A percentile compares a stretch with the other conserved stretches of the same genome.
phyloP scores from a whole-genome alignment of 2,888 invertebrate genomes.

The Oscheius sp. region DNA sequence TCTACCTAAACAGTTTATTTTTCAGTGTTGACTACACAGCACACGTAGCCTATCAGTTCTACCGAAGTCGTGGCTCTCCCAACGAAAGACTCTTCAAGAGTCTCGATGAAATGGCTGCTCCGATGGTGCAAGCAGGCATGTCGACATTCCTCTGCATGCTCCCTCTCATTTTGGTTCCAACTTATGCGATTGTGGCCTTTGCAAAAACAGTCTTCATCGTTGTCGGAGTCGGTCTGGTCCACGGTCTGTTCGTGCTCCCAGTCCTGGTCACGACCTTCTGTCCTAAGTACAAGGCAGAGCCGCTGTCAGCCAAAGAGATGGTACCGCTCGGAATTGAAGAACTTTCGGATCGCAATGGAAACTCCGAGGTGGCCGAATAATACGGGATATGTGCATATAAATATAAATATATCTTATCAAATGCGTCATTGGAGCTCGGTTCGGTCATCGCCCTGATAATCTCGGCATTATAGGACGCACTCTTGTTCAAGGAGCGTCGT shows the following conservation, averaged over 20 bases:
- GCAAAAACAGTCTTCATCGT: conserved; percentile 65
- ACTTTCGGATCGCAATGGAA: conserved; percentile 17
- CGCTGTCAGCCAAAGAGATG: conserved; percentile 7
- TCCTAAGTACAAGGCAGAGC: conserved; percentile 40
- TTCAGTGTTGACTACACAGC: conserved; percentile 66
- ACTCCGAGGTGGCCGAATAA: conserved; percentile 15
- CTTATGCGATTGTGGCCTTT: conserved; percentile 72
- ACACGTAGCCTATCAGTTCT: conserved; percentile 71
- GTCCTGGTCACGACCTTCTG: conserved; percentile 46
- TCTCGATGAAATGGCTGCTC: conserved; percentile 67
- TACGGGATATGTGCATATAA: conserved; percentile 25
- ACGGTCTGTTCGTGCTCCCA: conserved; percentile 63
- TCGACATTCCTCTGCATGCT: conserved; percentile 70
- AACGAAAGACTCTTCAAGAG: conserved; percentile 61
- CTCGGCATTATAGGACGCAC: background rate
- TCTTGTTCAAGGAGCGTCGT: too few species aligned
- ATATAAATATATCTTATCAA: background rate
- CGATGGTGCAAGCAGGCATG: conserved; percentile 67
- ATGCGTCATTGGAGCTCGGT: too few species aligned
- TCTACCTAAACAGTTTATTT: background rate
- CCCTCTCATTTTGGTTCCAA: conserved; percentile 71
- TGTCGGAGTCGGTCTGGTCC: conserved; percentile 59
- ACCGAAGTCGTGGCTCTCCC: conserved; percentile 56
- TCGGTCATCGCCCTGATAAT: background rate
- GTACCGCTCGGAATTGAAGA: conserved; percentile 10